Base-by-base conservation (phyloP, 2,113 vertebrate genomes). In the Puffinus mauretanicus region DNA sequence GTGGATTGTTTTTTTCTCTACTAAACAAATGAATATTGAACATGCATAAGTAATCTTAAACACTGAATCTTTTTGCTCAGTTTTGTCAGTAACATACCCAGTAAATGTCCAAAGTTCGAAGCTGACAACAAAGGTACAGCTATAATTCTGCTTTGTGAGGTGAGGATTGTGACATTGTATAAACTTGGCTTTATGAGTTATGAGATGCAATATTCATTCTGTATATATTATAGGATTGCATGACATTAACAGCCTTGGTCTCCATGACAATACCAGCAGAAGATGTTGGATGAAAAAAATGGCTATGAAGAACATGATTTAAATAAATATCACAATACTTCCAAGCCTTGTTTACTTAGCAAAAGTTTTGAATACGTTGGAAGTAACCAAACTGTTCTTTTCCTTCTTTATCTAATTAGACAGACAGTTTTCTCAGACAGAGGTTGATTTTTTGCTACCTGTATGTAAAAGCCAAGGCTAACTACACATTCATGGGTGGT, bases 231-330 rank as follows among this genome's bases (percentile, higher is more conserved):
- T 13, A 94, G 40, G 40, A 92, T 21, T 88, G 65, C 52, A 84
- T 89, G 86, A 49, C 61, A 94, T 90, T 84, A 94, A 67, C 69
- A 93, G 83, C 61, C 40, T 92, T 94, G 65, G 88, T 94, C 81
- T 95, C 92, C 93, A 96, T 95, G 94, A 93, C 93, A 94, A 93
- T 95, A 92, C 25, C 44, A 93, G 67, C n/a, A 88, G 80, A 89
- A 82, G 57, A 93, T 58, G n/a, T 5, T 90, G 64, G 76, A 88
- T 78, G n/a, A 90, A 93, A 73, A 80, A 87, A 70, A 88, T 44
- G 13, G 5, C 47, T 94, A 71, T 51, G 70, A 82, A 76, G 71
- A 88, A 69, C 52, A 57, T 15, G 25, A 71, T 93, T 94, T 88
- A 82, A 95, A 86, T 70, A 86, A 78, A 67, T 44, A 81, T 42